Conservation (phyloP, 2,797 vertebrate species). For the Euthynnus affinis region DNA sequence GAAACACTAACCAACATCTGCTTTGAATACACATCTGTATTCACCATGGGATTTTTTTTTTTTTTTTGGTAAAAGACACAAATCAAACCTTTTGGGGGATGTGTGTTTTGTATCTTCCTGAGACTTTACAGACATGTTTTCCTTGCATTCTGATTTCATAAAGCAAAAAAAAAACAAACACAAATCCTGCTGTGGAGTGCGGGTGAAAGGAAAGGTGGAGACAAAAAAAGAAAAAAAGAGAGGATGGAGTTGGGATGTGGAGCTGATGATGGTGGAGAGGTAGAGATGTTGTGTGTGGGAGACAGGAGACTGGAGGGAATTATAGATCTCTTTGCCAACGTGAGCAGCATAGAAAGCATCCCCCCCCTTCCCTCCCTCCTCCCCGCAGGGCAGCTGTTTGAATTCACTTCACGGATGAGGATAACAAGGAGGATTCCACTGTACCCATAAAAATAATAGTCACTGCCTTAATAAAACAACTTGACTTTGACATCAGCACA, state of each 20-base stretch:
- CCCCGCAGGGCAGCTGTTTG: conserved; percentile 27
- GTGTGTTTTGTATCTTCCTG: background rate
- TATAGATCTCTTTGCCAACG: conserved; percentile 67
- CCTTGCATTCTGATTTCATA: background rate
- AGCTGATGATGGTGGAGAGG: conserved; percentile 33
- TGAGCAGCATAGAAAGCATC: conserved; percentile 67
- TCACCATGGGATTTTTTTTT: background rate
- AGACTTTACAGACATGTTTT: background rate
- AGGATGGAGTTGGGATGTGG: conserved; percentile 15
- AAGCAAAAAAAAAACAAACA: conserved; percentile 3
- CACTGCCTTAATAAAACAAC: conserved; percentile 4
- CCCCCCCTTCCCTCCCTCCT: background rate
- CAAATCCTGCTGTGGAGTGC: background rate
- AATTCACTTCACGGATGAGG: conserved; percentile 42
- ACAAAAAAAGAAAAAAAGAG: conserved; percentile 29
- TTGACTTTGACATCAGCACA: conserved; percentile 4
- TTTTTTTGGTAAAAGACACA: background rate
- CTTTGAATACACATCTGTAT: background rate
- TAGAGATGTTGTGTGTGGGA: conserved; percentile 41
- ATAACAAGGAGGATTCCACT: conserved; percentile 43
- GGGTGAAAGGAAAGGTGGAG: conserved; percentile 21
- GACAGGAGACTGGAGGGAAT: conserved; percentile 49
- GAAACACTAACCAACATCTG: background rate
- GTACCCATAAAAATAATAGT: conserved; percentile 21
- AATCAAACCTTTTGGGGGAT: background rate